A percentile compares a stretch with the other conserved stretches of the same genome.
phyloP scores from a whole-genome alignment of 2,797 vertebrate species.

The Ibycter americanus region DNA sequence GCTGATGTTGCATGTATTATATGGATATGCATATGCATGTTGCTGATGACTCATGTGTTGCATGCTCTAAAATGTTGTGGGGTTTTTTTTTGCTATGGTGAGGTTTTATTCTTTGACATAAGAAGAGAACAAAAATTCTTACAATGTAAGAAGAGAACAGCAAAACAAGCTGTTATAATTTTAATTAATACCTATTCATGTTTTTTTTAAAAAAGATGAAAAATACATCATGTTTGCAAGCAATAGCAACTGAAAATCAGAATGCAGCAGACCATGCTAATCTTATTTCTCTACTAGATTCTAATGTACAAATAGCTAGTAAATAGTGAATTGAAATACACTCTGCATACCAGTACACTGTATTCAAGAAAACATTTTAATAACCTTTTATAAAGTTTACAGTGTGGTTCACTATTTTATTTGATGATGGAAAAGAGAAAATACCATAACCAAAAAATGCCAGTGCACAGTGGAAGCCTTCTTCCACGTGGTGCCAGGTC shows the following conservation, averaged over 20 bases:
- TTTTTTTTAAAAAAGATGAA: background rate
- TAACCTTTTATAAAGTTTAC: conserved; percentile 23
- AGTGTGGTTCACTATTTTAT: fast-evolving
- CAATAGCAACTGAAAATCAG: background rate
- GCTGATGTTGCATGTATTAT: background rate
- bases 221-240: background rate
- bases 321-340: background rate
- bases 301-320: background rate
- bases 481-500: background rate
- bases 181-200: no score
- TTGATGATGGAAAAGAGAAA: conserved; percentile 38
- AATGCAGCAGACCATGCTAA: background rate
- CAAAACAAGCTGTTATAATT: background rate
- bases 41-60: background rate
- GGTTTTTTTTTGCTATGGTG: background rate
- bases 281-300: background rate
- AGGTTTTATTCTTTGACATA: background rate
- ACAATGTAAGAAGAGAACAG: background rate
- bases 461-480: background rate
- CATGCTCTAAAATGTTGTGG: background rate
- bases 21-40: background rate
- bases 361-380: background rate
- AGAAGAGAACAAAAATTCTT: background rate
- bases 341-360: background rate
- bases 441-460: conserved; percentile 16